These are phyloP conservation scores for Leptinotarsa tumamoca DNA, from an alignment of 2,888 invertebrate species.

Conservation along the genomic window DNA sequence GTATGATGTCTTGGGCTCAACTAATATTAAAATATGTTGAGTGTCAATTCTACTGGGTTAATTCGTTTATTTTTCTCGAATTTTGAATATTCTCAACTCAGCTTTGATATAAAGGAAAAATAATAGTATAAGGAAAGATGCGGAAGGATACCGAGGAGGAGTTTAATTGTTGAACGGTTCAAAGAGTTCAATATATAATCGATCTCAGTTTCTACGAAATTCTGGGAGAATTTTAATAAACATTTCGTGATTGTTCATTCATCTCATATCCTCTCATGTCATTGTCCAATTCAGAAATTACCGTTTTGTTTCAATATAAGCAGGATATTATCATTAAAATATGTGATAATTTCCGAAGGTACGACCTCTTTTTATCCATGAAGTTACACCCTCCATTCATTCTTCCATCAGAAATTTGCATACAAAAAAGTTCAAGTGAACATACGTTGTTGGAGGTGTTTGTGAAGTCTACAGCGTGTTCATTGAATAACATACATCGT, in stretches of 20 bases:
- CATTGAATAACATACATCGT: neutral
- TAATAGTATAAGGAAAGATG: too few relatives aligned
- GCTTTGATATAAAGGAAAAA: too few relatives aligned
- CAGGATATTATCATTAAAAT: conserved; percentile 22
- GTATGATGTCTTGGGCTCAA: too few relatives aligned
- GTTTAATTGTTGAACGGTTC: too few relatives aligned
- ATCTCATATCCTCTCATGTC: neutral
- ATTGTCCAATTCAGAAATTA: conserved; percentile 6
- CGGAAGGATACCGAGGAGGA: too few relatives aligned
- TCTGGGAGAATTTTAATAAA: too few relatives aligned
- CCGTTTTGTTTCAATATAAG: conserved; percentile 25
- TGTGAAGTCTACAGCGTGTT: conserved; percentile 5
- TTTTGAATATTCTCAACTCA: too few relatives aligned
- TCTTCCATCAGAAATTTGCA: conserved; percentile 45
- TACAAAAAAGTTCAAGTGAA: conserved; percentile 43
- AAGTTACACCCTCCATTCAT: conserved; percentile 48
- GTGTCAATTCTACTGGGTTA: too few relatives aligned
- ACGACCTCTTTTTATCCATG: conserved; percentile 34
- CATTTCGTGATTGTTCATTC: neutral
- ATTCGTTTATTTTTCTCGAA: too few relatives aligned
- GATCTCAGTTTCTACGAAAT: too few relatives aligned
- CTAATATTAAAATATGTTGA: too few relatives aligned
- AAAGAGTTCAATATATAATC: too few relatives aligned
- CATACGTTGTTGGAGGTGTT: conserved; percentile 11
- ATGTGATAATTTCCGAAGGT: conserved; percentile 33